phyloP scores from a whole-genome alignment of 2,888 invertebrate species.

The Dicyrtomina minuta region DNA sequence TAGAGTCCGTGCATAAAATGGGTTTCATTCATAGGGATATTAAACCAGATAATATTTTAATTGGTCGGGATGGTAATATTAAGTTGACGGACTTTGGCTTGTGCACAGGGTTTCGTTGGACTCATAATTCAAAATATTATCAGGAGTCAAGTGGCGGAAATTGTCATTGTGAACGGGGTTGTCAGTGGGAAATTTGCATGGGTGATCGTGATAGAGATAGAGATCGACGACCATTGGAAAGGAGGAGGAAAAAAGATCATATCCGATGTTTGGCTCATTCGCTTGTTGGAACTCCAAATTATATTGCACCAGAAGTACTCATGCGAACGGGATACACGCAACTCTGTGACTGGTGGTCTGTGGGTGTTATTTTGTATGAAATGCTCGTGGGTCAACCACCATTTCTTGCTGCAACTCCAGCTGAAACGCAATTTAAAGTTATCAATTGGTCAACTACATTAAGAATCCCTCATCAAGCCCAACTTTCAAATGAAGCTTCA shows the following conservation, averaged over 20 bases:
- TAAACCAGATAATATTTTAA: conserved; percentile 86
- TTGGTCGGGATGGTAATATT: conserved; percentile 96
- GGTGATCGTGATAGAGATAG: too few species aligned
- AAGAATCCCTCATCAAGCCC: conserved; percentile 84
- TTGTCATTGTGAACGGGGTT: conserved; percentile 36
- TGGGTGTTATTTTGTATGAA: conserved; percentile 98
- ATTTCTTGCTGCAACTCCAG: conserved; percentile 89
- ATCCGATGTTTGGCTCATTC: conserved; percentile 96
- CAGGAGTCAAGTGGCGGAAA: conserved; percentile 61
- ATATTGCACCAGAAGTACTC: conserved; percentile 96
- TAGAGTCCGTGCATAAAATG: conserved; percentile 99
- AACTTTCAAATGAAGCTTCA: conserved; percentile 76
- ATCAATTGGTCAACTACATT: conserved; percentile 94
- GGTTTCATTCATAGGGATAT: conserved; percentile 93
- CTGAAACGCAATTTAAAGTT: conserved; percentile 96
- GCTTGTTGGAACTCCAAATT: conserved; percentile 97
- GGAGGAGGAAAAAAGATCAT: conserved; percentile 80
- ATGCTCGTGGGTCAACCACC: conserved; percentile 99
- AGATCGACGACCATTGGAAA: conserved; percentile 65
- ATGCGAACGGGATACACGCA: conserved; percentile 90
- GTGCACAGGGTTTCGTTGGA: conserved; percentile 99
- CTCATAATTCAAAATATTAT: conserved; percentile 98
- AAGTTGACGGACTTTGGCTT: conserved; percentile 98
- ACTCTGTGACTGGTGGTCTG: conserved; percentile 97
- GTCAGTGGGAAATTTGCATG: conserved; percentile 36